Evolutionary conservation across 2,888 invertebrate species (phyloP), one percentile per base, ranked within the genome.

Genomic region (Polyploca ridens): DNA sequence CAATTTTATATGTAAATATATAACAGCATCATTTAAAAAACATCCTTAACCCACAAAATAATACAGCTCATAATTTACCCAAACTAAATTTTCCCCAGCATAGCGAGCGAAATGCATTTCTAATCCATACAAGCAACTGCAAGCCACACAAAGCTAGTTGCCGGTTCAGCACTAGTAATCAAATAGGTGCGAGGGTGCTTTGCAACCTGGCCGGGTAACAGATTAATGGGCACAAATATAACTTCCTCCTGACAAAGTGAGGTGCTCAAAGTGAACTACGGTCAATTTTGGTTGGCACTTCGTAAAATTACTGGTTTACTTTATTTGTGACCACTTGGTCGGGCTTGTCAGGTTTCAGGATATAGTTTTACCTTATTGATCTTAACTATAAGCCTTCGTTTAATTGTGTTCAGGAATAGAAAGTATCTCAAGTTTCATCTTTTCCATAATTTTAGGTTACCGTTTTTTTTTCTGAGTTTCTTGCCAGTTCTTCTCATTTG

Each of bases 241-340:
- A 54, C 54, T 19, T 54, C 19, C 19, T 19, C 54, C 54, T 59
- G 35, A 59, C 35, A 59, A 33, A 59, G 35, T 59, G 59, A 10
- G 14, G 59, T 38, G 14, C 59, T 59, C 35, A 59, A 35, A 33
- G 59, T 59, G 35, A 59, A 33, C 59, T 59, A 59, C 35, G 35
- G n/a, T 59, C 59, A 59, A 35, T 59, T 59, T 59, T 59, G 16
- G 38, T n/a, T 38, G 59, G 33, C 38, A 33, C 59, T 59, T 33
- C 59, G 59, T n/a, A 33, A 35, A 59, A 59, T 59, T 59, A 38
- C 59, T 16, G 59, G 33, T 59, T 59, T 10, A 38, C 59, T 38
- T 59, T 35, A 59, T 59, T 35, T 54, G 54, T 54, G 19, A 54
- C n/a, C 10, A 54, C 13, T 41, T 41, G 10, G 10, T 10, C 10